Percentiles rank a stretch among this genome's conserved stretches.
Evolutionary conservation across 1,140 invertebrate species (phyloP).

Genomic region (Bathynomus jamesi): DNA sequence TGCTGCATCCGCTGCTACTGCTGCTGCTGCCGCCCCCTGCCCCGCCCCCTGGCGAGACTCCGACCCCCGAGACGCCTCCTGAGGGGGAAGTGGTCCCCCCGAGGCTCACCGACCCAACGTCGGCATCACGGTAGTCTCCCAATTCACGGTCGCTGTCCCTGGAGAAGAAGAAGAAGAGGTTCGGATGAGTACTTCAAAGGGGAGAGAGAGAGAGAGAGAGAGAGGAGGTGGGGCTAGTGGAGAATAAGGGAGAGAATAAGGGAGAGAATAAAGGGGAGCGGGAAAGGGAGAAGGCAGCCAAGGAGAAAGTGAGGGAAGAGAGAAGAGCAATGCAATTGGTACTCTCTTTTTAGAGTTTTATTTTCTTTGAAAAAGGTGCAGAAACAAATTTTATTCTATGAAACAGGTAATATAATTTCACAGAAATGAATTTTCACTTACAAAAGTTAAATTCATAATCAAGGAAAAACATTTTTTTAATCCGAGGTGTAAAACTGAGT

Average conservation of each 20-base stretch:
- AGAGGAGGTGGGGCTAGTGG: not conserved
- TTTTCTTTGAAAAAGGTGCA: too few relatives aligned
- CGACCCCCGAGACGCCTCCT: not conserved
- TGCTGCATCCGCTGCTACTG: constrained; percentile 40
- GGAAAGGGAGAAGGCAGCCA: too few relatives aligned
- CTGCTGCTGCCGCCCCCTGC: constrained; percentile 24
- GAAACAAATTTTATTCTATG: too few relatives aligned
- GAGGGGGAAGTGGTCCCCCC: not conserved
- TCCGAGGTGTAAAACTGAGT: too few relatives aligned
- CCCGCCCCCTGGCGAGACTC: not conserved
- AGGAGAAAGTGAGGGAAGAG: too few relatives aligned
- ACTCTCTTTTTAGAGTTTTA: too few relatives aligned
- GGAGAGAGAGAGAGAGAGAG: not conserved
- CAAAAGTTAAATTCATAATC: too few relatives aligned
- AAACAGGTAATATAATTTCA: too few relatives aligned
- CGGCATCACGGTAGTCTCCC: not conserved
- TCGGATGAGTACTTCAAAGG: not conserved
- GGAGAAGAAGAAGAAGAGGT: not conserved
- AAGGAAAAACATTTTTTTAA: too few relatives aligned
- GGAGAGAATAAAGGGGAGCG: too few relatives aligned
- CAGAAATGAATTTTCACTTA: too few relatives aligned
- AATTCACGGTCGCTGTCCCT: not conserved
- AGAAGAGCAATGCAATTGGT: too few relatives aligned
- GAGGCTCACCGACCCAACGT: not conserved
- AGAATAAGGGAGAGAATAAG: not conserved